Conservation (phyloP, 2,797 vertebrate species). For the Botia kubotai region DNA sequence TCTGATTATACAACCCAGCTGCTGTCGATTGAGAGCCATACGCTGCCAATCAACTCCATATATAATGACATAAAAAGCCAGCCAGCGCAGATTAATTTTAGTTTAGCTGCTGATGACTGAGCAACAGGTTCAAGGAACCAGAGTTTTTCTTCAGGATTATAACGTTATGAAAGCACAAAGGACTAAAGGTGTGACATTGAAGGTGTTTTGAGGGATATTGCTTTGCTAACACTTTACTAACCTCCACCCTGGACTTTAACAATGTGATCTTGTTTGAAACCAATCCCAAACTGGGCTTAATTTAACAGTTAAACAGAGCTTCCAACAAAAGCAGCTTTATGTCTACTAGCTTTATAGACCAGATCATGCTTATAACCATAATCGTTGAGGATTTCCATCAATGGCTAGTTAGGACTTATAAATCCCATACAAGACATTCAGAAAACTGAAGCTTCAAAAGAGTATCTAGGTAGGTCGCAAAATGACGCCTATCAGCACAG, state of each 20-base stretch:
- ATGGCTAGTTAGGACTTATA: not conserved
- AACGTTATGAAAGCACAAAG: constrained; percentile 1
- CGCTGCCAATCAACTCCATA: too few species aligned
- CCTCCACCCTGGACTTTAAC: not conserved
- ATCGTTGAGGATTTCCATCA: not conserved
- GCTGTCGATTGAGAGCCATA: too few species aligned
- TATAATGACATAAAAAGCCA: not conserved
- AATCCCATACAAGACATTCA: not conserved
- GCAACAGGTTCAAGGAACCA: not conserved
- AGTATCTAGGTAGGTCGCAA: not conserved
- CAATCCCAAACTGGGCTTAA: constrained; percentile 2
- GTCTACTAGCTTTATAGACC: too few species aligned
- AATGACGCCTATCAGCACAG: not conserved
- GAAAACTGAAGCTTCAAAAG: not conserved
- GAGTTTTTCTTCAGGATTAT: not conserved
- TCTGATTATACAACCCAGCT: not conserved
- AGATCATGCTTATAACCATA: not conserved
- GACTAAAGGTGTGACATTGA: not conserved
- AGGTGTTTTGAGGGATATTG: constrained; percentile 1
- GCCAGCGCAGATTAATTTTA: not conserved
- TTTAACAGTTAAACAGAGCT: not conserved
- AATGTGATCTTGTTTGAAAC: constrained; percentile 1
- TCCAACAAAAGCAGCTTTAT: not conserved
- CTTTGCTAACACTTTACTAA: not conserved
- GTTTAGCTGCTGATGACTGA: not conserved